Evolutionary conservation across 2,888 invertebrate species (phyloP).

Genomic region (Drosophila lutescens): DNA sequence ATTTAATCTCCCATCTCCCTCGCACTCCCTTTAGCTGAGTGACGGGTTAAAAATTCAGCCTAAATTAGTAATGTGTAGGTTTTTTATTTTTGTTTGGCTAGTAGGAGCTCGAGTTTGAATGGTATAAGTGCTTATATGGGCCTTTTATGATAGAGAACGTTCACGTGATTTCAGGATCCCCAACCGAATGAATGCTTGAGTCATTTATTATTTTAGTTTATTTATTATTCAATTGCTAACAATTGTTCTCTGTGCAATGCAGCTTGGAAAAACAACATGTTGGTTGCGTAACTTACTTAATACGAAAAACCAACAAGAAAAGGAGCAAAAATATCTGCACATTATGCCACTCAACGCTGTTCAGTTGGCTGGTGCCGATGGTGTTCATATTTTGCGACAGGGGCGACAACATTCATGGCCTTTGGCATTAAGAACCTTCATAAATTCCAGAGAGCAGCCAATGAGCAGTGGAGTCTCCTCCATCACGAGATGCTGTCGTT

Average conservation of each 20-base stretch:
- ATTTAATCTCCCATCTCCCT: too few species aligned
- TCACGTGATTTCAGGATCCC: too few species aligned
- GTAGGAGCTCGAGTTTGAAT: too few species aligned
- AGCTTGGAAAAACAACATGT: slow-evolving; percentile 27
- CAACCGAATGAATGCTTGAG: too few species aligned
- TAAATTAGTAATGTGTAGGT: too few species aligned
- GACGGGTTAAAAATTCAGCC: too few species aligned
- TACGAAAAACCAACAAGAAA: slow-evolving; percentile 19
- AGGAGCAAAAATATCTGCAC: slow-evolving; percentile 28
- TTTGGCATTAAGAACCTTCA: slow-evolving; percentile 74
- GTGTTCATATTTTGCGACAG: slow-evolving; percentile 60
- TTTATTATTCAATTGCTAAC: too few species aligned
- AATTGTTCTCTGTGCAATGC: background rate
- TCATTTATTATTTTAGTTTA: too few species aligned
- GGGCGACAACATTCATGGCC: slow-evolving; percentile 74
- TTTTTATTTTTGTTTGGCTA: too few species aligned
- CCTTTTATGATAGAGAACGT: too few species aligned
- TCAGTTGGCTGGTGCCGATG: slow-evolving; percentile 35
- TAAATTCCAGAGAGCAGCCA: slow-evolving; percentile 64
- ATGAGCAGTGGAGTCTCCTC: slow-evolving; percentile 35
- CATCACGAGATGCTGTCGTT: slow-evolving; percentile 16
- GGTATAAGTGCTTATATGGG: too few species aligned
- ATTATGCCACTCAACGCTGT: slow-evolving; percentile 48
- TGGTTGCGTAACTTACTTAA: slow-evolving; percentile 33
- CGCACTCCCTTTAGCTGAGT: too few species aligned